Percentiles rank a stretch among this genome's conserved stretches.
Conservation (phyloP, 1,140 invertebrate species). For the Meloidogyne chitwoodi region DNA sequence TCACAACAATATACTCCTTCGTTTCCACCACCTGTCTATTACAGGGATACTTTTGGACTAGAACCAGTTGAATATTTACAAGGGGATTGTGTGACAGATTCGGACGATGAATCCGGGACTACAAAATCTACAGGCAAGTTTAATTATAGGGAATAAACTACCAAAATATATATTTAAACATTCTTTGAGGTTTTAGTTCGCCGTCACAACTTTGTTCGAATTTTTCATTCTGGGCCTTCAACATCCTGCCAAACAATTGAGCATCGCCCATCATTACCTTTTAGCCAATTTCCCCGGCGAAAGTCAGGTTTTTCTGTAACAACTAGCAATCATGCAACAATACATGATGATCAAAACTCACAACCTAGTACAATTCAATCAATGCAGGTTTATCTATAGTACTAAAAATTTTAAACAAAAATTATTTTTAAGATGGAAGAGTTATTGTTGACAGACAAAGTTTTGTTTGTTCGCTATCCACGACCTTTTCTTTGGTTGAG, state of each 20-base stretch:
- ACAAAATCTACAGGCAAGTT: conserved; percentile 52
- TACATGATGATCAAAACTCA: background rate
- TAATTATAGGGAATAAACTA: background rate
- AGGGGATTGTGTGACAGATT: conserved; percentile 9
- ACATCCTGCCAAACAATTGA: background rate
- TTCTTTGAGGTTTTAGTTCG: background rate
- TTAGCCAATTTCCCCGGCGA: background rate
- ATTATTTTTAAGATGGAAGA: background rate
- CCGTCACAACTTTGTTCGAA: conserved; percentile 6
- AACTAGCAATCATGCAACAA: background rate
- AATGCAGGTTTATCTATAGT: no score
- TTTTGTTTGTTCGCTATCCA: conserved; percentile 39
- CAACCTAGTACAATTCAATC: conserved; percentile 3
- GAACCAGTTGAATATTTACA: conserved; percentile 20
- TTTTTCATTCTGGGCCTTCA: conserved; percentile 15
- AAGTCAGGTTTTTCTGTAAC: conserved; percentile 16
- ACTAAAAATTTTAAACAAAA: no score
- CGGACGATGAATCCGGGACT: conserved; percentile 44
- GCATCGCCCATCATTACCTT: background rate
- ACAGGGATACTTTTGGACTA: conserved; percentile 53
- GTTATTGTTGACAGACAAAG: conserved; percentile 41
- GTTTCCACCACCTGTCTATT: conserved; percentile 56
- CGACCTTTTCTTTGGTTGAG: conserved; percentile 38
- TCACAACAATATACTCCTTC: conserved; percentile 47
- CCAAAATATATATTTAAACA: background rate